Percentiles rank a stretch among this genome's conserved stretches.
Conservation (phyloP, 2,113 vertebrate genomes). For the Baryphthengus martii region DNA sequence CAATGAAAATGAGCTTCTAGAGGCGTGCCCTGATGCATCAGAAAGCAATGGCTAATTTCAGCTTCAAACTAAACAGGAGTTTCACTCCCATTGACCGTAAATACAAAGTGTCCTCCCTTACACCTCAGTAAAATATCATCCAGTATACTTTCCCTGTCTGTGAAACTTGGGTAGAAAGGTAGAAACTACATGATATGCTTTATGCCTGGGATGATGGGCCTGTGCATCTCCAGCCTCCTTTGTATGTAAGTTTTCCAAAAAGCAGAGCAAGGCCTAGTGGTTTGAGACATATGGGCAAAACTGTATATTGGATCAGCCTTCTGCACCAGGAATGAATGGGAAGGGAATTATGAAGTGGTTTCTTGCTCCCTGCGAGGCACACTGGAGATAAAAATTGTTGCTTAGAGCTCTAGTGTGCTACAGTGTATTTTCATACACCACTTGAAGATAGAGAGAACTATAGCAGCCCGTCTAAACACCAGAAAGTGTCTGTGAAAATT, state of each 20-base stretch:
- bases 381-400: not conserved
- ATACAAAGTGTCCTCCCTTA: not conserved
- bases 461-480: not conserved
- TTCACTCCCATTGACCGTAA: not conserved
- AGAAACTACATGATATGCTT: not conserved
- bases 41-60: not conserved
- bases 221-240: not conserved
- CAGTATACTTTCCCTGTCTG: not conserved
- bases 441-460: not conserved
- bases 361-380: not conserved
- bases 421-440: not conserved
- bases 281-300: not conserved
- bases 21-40: not conserved
- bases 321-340: not conserved
- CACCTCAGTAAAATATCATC: not conserved
- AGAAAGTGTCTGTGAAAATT: not conserved
- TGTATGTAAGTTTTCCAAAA: not conserved
- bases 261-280: fast-evolving
- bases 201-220: not conserved
- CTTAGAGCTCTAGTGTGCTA: not conserved
- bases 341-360: not conserved
- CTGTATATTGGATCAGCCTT: not conserved
- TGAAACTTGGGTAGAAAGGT: not conserved
- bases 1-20: not conserved
- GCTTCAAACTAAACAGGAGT: not conserved